Base-by-base conservation (phyloP, 1,140 invertebrate genomes). In the Panagrolaimus sp. region DNA sequence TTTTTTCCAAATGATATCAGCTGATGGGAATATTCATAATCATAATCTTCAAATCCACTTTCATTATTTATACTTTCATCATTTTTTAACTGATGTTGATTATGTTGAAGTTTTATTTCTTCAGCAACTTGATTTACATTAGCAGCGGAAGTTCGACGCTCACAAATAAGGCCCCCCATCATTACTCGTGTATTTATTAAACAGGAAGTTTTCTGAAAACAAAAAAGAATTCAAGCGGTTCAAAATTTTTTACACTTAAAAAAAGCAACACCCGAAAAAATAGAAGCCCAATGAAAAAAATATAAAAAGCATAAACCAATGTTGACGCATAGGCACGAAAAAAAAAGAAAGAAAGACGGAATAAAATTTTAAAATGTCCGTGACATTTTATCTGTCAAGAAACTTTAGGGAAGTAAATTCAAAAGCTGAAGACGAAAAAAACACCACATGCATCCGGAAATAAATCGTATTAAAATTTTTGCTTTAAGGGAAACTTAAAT, bases 41-140 rank as follows among this genome's bases (percentile, higher is more conserved):
- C 21, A 21, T 58, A 58, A n/a, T 58, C 52, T 58, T 58, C 52
- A 17, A 58, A 58, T 21, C 52, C 52, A 58, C 52, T 58, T 58
- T 58, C 52, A 58, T 58, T 21, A 28, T 58, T 58, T 21, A 26
- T 21, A 58, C 28, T 58, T 26, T 28, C 52, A 28, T 58, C 52
- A 28, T 21, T 28, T 38, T 38, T 58, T 21, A 58, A 28, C 12
- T 28, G 52, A 26, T 28, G 52, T 58, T 58, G 15, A 58, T 58
- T 21, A 26, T 58, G 52, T 58, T 21, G 28, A 28, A 21, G 32
- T 38, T 38, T 38, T 38, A 38, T 38, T 38, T 38, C 32, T 38
- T 38, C 32, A 4, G 32, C 32, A 38, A 38, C 32, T 38, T 38
- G 32, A 7, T 38, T 38, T 4, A 21, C 52, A 28, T 26, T 58